Percentiles rank a stretch among this genome's conserved stretches.
Evolutionary conservation across 2,888 invertebrate genomes (phyloP).

Genomic region (Dasypogon diadema): DNA sequence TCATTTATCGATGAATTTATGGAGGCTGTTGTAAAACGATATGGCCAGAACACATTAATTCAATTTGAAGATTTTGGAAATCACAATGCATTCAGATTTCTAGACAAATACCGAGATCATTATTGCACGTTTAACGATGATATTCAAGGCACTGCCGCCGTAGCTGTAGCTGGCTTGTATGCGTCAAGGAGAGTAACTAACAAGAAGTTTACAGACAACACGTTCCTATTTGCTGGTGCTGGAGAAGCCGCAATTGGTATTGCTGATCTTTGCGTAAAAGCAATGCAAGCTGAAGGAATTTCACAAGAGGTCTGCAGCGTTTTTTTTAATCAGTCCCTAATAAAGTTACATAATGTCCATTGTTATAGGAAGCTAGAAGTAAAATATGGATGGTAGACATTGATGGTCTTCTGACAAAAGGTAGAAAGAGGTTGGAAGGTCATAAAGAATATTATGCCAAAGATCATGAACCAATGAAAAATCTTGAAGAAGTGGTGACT

Average conservation of each 20-base stretch:
- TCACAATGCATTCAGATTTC: slow-evolving; percentile 93
- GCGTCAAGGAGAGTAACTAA: slow-evolving; percentile 68
- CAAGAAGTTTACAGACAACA: slow-evolving; percentile 87
- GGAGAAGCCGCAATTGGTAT: slow-evolving; percentile 95
- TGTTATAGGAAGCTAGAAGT: slow-evolving; percentile 77
- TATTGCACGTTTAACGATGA: slow-evolving; percentile 99
- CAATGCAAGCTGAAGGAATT: slow-evolving; percentile 82
- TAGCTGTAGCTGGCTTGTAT: slow-evolving; percentile 91
- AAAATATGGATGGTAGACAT: slow-evolving; percentile 97
- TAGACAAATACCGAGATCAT: slow-evolving; percentile 88
- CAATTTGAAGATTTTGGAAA: slow-evolving; percentile 99
- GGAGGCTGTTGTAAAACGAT: slow-evolving; percentile 89
- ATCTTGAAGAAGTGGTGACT: slow-evolving; percentile 83
- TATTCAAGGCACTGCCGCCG: slow-evolving; percentile 97
- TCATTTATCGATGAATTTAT: slow-evolving; percentile 97
- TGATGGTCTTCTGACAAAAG: slow-evolving; percentile 86
- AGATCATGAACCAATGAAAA: slow-evolving; percentile 81
- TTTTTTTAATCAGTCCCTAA: too few species aligned
- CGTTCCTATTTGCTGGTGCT: slow-evolving; percentile 90
- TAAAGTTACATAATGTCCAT: too few species aligned
- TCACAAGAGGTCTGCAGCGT: slow-evolving; percentile 67
- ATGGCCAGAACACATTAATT: slow-evolving; percentile 86
- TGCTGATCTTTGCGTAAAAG: slow-evolving; percentile 88
- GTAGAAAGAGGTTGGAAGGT: slow-evolving; percentile 74
- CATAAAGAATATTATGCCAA: slow-evolving; percentile 82